A percentile compares a stretch with the other conserved stretches of the same genome.
These are phyloP conservation scores for Cyprinodon variegatus DNA, from an alignment of 2,113 vertebrate genomes.

Conservation along the genomic window DNA sequence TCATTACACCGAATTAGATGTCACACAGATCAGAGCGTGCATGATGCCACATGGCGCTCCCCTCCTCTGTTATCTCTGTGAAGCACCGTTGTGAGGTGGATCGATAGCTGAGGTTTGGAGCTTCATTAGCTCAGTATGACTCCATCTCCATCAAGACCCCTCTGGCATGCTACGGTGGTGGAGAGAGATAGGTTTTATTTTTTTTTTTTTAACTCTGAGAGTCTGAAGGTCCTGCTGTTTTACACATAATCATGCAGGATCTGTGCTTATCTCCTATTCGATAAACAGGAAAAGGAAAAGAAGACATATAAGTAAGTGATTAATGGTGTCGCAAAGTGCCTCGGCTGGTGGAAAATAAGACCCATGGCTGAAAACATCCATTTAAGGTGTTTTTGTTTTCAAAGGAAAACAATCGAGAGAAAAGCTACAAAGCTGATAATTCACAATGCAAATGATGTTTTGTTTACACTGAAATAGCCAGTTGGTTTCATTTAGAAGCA, in stretches of 20 bases:
- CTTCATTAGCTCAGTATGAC: constrained; percentile 74
- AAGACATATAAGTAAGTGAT: constrained; percentile 63
- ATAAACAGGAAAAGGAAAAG: constrained; percentile 63
- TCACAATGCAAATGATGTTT: constrained; percentile 58
- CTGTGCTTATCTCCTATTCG: constrained; percentile 50
- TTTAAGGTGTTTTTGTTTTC: constrained; percentile 53
- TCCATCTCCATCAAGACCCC: constrained; percentile 71
- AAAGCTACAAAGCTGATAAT: constrained; percentile 40
- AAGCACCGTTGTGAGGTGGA: constrained; percentile 65
- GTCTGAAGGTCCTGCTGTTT: constrained; percentile 66
- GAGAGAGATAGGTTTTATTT: constrained; percentile 23
- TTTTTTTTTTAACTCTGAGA: constrained; percentile 56
- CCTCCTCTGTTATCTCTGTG: constrained; percentile 69
- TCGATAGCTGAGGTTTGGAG: constrained; percentile 74
- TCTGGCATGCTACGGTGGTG: constrained; percentile 58
- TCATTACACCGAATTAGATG: constrained; percentile 77
- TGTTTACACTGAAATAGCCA: constrained; percentile 56
- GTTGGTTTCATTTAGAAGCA: constrained; percentile 64
- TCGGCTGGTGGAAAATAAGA: constrained; percentile 41
- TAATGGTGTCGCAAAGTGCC: constrained; percentile 62
- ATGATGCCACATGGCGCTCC: constrained; percentile 68
- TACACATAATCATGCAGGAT: constrained; percentile 55
- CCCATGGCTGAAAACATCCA: constrained; percentile 53
- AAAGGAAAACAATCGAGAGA: constrained; percentile 29
- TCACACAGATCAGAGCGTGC: constrained; percentile 72